Base-by-base conservation (phyloP, 23 tunicate genomes). In the Diplosoma virens region DNA sequence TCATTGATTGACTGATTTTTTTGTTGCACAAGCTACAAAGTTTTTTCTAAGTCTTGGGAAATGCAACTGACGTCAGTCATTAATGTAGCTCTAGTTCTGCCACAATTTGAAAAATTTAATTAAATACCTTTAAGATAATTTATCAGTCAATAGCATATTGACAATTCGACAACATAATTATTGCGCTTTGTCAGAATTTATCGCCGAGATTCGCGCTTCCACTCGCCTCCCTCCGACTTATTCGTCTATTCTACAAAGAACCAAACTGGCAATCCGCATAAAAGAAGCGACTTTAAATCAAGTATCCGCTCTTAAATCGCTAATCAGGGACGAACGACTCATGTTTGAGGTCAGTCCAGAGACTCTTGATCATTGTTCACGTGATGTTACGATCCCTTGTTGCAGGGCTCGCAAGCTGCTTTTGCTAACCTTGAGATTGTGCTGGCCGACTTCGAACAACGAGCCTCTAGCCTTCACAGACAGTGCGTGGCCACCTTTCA, bases 321-420 rank as follows among this genome's bases (percentile, higher is more conserved):
- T 89, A 0, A 71, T 89, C 24, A 59, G 55, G 1, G 88, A 78
- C 28, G 78, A 88, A 30, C 88, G 71, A 27, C 70, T 82, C n/a
- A 88, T 88, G 95, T 77, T 77, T 50, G 88, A 88, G 87, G 95
- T 88, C 31, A 68, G 50, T 41, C 50, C 14, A 41, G 14, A 41
- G 14, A 41, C 50, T 41, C 6, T n/a, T 58, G 65, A 58, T 17
- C 24, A 58, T 58, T 58, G 65, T n/a, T n/a, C 26, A n/a, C n/a
- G n/a, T 58, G 14, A 20, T 9, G 21, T n/a, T 58, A 11, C 7
- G 24, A 5, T 14, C 24, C 21, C 36, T 30, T 27, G 14, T 3
- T 36, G 63, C 46, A 83, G 98, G 98, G 90, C 2, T 93, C 86
- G 98, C 87, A 93, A 81, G 90, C 90, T 48, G 92, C 87, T 2